Evolutionary conservation across 2,797 vertebrate genomes (phyloP).

Genomic region (Macroramphosus scolopax): DNA sequence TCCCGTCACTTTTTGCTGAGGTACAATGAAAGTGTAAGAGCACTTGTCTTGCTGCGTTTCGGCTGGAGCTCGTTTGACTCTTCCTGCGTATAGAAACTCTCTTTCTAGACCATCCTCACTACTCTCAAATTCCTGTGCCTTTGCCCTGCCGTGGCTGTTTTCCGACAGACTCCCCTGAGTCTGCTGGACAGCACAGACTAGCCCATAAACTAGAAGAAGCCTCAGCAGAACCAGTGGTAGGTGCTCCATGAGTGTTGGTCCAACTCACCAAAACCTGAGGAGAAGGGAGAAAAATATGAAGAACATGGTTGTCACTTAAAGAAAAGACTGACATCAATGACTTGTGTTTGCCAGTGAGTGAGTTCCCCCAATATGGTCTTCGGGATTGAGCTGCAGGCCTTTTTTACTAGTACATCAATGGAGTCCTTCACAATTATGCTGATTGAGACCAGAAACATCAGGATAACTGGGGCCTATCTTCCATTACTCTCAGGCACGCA

Average conservation of each 20-base stretch:
- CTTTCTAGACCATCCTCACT: slow-evolving; percentile 77
- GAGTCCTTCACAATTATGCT: slow-evolving; percentile 19
- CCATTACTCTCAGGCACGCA: no score
- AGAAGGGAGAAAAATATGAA: slow-evolving; percentile 24
- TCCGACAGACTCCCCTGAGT: slow-evolving; percentile 49
- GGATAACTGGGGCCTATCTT: no score
- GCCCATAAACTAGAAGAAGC: slow-evolving; percentile 69
- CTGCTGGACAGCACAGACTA: slow-evolving; percentile 53
- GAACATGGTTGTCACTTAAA: slow-evolving; percentile 8
- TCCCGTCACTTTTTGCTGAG: slow-evolving; percentile 94
- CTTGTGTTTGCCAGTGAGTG: no score
- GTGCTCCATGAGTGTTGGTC: slow-evolving; percentile 72
- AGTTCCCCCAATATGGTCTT: no score
- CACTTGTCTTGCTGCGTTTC: slow-evolving; percentile 85
- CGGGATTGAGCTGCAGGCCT: neutral
- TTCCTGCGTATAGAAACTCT: slow-evolving; percentile 86
- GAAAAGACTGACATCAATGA: neutral
- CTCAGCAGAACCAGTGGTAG: slow-evolving; percentile 66
- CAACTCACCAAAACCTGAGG: slow-evolving; percentile 52
- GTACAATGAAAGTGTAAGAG: slow-evolving; percentile 98
- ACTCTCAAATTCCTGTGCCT: slow-evolving; percentile 80
- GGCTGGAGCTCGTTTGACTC: slow-evolving; percentile 77
- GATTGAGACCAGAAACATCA: slow-evolving; percentile 36
- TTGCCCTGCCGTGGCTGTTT: slow-evolving; percentile 33
- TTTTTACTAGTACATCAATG: slow-evolving; percentile 24